Evolutionary conservation across 1,140 invertebrate genomes (phyloP).

Genomic region (Drosophila ambigua): DNA sequence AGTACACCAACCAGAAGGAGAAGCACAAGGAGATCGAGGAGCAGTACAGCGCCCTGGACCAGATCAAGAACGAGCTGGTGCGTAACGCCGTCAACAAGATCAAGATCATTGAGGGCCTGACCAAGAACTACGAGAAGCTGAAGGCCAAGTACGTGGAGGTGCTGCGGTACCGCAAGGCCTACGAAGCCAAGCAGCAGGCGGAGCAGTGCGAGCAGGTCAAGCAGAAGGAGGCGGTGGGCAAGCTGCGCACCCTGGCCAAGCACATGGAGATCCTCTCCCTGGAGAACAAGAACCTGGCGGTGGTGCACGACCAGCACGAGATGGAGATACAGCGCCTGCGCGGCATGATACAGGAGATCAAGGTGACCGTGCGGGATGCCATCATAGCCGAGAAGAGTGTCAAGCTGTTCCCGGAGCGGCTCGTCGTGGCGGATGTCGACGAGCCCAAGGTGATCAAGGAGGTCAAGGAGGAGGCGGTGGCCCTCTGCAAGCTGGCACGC

Average conservation of each 20-base stretch:
- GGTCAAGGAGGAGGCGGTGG: constrained; percentile 53
- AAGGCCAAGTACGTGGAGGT: constrained; percentile 70
- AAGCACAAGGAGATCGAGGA: constrained; percentile 85
- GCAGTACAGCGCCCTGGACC: constrained; percentile 85
- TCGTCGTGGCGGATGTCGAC: constrained; percentile 47
- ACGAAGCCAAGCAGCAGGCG: constrained; percentile 49
- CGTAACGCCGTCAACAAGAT: constrained; percentile 85
- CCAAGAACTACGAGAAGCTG: constrained; percentile 83
- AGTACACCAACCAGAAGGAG: constrained; percentile 84
- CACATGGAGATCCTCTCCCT: constrained; percentile 85
- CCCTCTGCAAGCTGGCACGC: constrained; percentile 85
- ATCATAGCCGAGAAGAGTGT: constrained; percentile 84
- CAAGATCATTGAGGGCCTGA: constrained; percentile 86
- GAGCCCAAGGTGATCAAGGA: constrained; percentile 35
- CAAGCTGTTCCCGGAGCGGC: constrained; percentile 79
- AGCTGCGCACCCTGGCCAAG: constrained; percentile 86
- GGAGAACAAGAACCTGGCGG: constrained; percentile 84
- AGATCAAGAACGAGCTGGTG: constrained; percentile 84
- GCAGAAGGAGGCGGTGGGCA: constrained; percentile 83
- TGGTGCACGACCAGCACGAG: constrained; percentile 84
- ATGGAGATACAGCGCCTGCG: constrained; percentile 85
- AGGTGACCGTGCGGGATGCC: constrained; percentile 85
- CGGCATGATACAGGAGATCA: constrained; percentile 86
- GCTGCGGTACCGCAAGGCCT: constrained; percentile 61
- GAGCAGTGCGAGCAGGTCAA: constrained; percentile 53